phyloP scores from a whole-genome alignment of 2,113 vertebrate species.

The Seriola aureovittata region DNA sequence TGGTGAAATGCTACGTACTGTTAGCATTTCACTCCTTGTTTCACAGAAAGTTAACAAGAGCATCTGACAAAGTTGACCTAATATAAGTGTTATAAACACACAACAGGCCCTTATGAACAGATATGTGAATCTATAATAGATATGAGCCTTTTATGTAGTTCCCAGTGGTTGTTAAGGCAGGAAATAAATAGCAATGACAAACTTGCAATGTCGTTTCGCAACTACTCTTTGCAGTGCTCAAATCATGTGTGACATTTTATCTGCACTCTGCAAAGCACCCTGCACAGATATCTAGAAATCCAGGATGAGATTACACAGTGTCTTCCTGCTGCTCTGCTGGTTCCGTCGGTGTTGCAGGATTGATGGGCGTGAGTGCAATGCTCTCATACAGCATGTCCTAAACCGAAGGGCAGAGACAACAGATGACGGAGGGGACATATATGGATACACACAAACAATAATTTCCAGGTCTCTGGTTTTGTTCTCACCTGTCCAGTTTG shows the following conservation, averaged over 20 bases:
- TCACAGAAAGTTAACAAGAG: not conserved
- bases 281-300: not conserved
- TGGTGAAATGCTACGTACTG: not conserved
- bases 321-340: not conserved
- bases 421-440: not conserved
- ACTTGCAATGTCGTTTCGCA: not conserved
- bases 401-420: not conserved
- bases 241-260: not conserved
- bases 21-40: not conserved
- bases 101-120: not conserved
- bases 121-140: not conserved
- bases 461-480: not conserved
- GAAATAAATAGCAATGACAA: not conserved
- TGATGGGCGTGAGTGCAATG: not conserved
- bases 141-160: not conserved
- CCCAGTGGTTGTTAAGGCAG: not conserved
- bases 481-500: slow-evolving; percentile 4
- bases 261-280: too few relatives aligned
- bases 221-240: not conserved
- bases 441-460: not conserved
- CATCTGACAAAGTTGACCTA: not conserved
- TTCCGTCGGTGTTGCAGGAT: not conserved
- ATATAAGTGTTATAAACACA: not conserved
- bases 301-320: not conserved
- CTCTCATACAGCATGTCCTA: not conserved